Percentiles rank a stretch among this genome's conserved stretches.
Conservation (phyloP, 2,797 vertebrate genomes). For the Anisognathus igniventris region DNA sequence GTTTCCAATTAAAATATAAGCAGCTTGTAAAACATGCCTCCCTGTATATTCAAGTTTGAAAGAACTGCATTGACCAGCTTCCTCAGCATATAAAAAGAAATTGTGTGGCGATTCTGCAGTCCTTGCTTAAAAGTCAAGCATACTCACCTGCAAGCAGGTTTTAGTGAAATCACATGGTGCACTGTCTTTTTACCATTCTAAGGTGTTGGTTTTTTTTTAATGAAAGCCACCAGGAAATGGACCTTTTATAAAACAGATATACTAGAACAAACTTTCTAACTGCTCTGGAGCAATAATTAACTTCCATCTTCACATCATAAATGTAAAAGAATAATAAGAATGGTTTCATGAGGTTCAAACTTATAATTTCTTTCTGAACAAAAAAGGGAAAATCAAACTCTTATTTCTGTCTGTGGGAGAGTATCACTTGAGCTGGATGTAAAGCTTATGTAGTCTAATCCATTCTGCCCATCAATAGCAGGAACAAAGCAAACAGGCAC, state of each 20-base stretch:
- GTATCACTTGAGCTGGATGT: background rate
- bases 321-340: background rate
- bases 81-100: background rate
- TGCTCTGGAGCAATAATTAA: background rate
- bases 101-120: fast-evolving
- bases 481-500: background rate
- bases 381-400: background rate
- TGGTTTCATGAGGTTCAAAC: background rate
- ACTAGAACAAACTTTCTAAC: background rate
- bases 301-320: background rate
- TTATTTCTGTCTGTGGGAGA: background rate
- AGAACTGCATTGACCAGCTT: background rate
- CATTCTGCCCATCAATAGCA: background rate
- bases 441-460: background rate
- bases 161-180: background rate
- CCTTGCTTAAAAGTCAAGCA: background rate
- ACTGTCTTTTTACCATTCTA: background rate
- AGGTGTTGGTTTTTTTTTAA: background rate
- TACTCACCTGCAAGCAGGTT: background rate
- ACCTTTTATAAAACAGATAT: background rate
- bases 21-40: background rate
- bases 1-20: background rate
- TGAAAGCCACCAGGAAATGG: background rate
- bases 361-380: background rate
- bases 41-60: background rate